Base-by-base conservation (phyloP, 2,888 invertebrate species). In the Drosophila mulleri region DNA sequence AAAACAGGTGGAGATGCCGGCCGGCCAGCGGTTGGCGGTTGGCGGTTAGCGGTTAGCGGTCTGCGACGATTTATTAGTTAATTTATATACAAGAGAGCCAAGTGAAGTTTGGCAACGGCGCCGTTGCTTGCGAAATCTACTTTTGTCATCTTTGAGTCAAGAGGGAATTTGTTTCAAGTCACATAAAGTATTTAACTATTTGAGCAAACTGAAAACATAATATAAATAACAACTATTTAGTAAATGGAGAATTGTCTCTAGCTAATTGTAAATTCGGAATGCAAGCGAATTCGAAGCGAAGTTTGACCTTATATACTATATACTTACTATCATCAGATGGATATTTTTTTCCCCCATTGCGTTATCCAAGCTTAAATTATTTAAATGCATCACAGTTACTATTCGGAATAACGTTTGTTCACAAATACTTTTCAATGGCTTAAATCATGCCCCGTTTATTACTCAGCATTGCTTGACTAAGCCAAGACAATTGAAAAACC, bases 1-100 rank as follows among this genome's bases (percentile, higher is more conserved):
- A 74, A 47, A 29, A 23, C 37, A 65, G 35, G 37, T 57, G 42
- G 35, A 63, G 32, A 54, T 53, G 75, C 61, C 72, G 75, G 56
- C 61, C 58, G 44, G 47, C 50, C 56, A 39, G 44, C 44, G 39
- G 32, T 23, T 11, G 12, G 8, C 35, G 53, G 20, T 16, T 47
- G 26, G 47, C 26, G 23, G 26, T 26, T 47, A 7, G 32, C 50
- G 42, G 45, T 53, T 60, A 26, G 42, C 50, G 41, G 29, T 29
- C 16, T n/a, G 6, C 44, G 58, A 37, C 62, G 54, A 62, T 67
- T 67, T 54, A 54, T 47, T 60, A 50, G 53, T 52, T 26, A 68
- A 62, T 60, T 37, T 57, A 44, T 59, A 32, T 18, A 44, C 44
- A 39, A 32, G 4, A 7, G n/a, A 59, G 41, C 18, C 54, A 29